A percentile compares a stretch with the other conserved stretches of the same genome.
These are phyloP conservation scores for Ricordea florida DNA, from an alignment of 92 coral and sea anemone genomes.

Conservation along the genomic window DNA sequence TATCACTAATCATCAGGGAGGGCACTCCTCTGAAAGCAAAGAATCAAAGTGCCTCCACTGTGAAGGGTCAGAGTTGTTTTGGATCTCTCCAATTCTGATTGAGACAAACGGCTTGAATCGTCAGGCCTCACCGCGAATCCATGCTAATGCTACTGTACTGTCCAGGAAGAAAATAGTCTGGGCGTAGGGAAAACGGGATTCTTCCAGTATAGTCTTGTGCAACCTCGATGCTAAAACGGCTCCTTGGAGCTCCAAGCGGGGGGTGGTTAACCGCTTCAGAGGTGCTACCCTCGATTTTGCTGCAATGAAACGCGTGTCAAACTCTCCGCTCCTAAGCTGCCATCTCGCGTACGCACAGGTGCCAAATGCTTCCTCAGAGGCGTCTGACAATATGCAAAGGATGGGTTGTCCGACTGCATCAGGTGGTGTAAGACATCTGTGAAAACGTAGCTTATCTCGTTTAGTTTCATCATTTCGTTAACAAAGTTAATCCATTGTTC, in stretches of 20 bases:
- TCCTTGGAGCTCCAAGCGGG: neutral
- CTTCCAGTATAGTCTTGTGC: slow-evolving; percentile 21
- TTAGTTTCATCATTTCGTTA: slow-evolving; percentile 53
- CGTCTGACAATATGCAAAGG: slow-evolving; percentile 47
- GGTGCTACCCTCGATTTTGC: neutral
- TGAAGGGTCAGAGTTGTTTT: slow-evolving; percentile 43
- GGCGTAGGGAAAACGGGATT: slow-evolving; percentile 20
- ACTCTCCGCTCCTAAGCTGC: slow-evolving; percentile 10
- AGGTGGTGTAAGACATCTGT: slow-evolving; percentile 49
- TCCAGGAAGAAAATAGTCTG: slow-evolving; percentile 33
- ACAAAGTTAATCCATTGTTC: slow-evolving; percentile 43
- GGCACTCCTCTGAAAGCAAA: slow-evolving; percentile 44
- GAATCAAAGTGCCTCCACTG: slow-evolving; percentile 58
- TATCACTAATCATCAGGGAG: slow-evolving; percentile 47
- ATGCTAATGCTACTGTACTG: slow-evolving; percentile 36
- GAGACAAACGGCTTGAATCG: slow-evolving; percentile 67
- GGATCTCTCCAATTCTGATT: slow-evolving; percentile 47
- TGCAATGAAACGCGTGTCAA: neutral
- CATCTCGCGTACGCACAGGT: slow-evolving; percentile 35
- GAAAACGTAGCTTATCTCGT: slow-evolving; percentile 50
- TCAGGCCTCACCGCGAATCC: slow-evolving; percentile 52
- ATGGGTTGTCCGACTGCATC: slow-evolving; percentile 40
- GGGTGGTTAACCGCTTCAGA: neutral
- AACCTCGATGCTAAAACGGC: neutral
- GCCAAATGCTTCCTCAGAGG: slow-evolving; percentile 43